A percentile compares a stretch with the other conserved stretches of the same genome.
Conservation (phyloP, 2,888 invertebrate genomes). For the Cylloceria caligata region DNA sequence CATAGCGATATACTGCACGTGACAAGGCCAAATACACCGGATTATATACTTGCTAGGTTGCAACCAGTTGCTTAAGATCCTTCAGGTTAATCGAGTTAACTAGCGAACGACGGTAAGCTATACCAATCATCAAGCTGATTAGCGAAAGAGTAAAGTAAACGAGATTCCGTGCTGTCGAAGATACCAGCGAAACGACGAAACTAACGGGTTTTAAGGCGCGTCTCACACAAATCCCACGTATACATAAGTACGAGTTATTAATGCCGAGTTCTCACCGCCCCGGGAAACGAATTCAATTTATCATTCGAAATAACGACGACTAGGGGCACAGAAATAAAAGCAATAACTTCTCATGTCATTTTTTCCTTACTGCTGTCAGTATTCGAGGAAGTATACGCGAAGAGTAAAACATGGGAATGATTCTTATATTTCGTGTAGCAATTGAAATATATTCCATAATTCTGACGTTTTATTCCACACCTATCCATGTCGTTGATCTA, state of each 20-base stretch:
- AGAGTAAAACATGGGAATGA: no score
- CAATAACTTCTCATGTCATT: no score
- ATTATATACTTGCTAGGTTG: neutral
- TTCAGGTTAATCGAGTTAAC: slow-evolving; percentile 9
- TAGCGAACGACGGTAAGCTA: neutral
- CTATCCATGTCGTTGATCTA: no score
- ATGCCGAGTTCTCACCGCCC: neutral
- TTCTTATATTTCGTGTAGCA: no score
- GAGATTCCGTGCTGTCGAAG: neutral
- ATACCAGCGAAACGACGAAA: neutral
- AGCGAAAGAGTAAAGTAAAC: neutral
- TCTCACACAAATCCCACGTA: no score
- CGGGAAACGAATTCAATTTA: neutral
- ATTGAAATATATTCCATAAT: no score
- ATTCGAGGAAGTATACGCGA: no score
- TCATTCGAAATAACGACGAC: neutral
- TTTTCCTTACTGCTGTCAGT: no score
- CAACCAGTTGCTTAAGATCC: slow-evolving; percentile 1
- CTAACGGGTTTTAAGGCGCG: neutral
- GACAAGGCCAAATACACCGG: neutral
- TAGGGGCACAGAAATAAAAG: neutral
- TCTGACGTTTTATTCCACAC: no score
- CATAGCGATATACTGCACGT: neutral
- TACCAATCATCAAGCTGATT: slow-evolving; percentile 19
- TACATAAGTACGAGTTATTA: neutral